Percentiles rank a stretch among this genome's conserved stretches.
phyloP scores from a whole-genome alignment of 2,888 invertebrate genomes.

The Andricus curvator region DNA sequence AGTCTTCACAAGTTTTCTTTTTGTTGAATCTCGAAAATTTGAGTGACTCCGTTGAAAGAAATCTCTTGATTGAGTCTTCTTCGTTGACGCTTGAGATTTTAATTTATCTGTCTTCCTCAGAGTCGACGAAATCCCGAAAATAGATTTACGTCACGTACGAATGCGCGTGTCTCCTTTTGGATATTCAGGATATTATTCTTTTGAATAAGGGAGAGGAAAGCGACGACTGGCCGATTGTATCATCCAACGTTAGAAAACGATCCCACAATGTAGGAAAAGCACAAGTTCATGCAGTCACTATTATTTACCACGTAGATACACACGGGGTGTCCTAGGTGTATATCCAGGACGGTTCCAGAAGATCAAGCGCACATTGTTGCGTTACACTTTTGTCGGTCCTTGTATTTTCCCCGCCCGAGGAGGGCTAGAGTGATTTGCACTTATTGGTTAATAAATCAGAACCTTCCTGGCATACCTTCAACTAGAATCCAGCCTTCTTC shows the following conservation, averaged over 20 bases:
- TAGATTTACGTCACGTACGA: constrained; percentile 51
- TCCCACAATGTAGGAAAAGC: constrained; percentile 66
- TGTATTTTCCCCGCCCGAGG: constrained; percentile 59
- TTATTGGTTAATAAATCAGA: constrained; percentile 74
- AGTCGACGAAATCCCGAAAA: constrained; percentile 47
- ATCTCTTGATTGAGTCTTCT: constrained; percentile 9
- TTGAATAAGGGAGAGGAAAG: constrained; percentile 27
- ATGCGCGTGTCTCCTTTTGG: constrained; percentile 29
- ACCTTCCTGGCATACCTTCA: constrained; percentile 48
- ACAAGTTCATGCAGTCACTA: constrained; percentile 73
- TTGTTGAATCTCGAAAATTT: background rate
- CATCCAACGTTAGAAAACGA: constrained; percentile 57
- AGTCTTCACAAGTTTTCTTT: background rate
- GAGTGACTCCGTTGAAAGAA: background rate
- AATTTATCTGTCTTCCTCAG: background rate
- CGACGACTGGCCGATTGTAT: constrained; percentile 37
- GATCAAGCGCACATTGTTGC: constrained; percentile 68
- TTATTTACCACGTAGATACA: constrained; percentile 67
- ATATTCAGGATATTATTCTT: constrained; percentile 19
- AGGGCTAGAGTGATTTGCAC: constrained; percentile 71
- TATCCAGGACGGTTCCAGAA: constrained; percentile 64
- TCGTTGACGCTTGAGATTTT: background rate
- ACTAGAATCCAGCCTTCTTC: constrained; percentile 37
- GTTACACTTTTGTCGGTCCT: constrained; percentile 65
- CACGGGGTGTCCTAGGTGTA: constrained; percentile 59